These are phyloP conservation scores for Sander lucioperca DNA, from an alignment of 2,113 vertebrate species.

Conservation along the genomic window DNA sequence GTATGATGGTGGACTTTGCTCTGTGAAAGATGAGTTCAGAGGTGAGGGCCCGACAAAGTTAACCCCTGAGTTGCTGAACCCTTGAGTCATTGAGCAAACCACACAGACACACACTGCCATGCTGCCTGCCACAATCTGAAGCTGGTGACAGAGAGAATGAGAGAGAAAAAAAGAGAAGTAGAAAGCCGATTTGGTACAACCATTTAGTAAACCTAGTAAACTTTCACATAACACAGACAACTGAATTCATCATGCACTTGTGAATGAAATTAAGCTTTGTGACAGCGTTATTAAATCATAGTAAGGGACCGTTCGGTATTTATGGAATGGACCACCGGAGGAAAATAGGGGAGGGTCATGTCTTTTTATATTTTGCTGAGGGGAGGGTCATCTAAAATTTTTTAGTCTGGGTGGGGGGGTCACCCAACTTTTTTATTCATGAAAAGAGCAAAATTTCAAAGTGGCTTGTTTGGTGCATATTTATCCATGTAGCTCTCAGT, in stretches of 20 bases:
- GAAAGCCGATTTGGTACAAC: neutral
- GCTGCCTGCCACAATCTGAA: neutral
- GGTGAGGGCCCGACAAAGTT: constrained; percentile 16
- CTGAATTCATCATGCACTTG: neutral
- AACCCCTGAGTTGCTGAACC: constrained; percentile 11
- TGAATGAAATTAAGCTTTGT: neutral
- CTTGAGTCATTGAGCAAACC: constrained; percentile 14
- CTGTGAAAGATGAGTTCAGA: constrained; percentile 23
- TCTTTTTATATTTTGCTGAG: too few relatives aligned
- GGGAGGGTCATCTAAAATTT: too few relatives aligned
- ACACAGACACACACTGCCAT: neutral
- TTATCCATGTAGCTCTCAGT: too few relatives aligned
- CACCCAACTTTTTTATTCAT: too few relatives aligned
- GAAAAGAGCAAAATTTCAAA: too few relatives aligned
- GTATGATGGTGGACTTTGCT: neutral
- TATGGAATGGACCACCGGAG: too few relatives aligned
- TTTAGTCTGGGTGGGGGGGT: too few relatives aligned
- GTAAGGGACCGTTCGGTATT: too few relatives aligned
- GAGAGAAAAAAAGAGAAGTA: neutral
- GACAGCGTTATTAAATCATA: neutral
- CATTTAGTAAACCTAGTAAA: neutral
- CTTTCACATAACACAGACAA: neutral
- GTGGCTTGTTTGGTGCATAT: too few relatives aligned
- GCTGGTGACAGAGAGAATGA: neutral
- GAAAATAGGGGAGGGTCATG: too few relatives aligned